A percentile compares a stretch with the other conserved stretches of the same genome.
These are phyloP conservation scores for Suncus etruscus DNA, from an alignment of 2,113 vertebrate genomes.

Conservation along the genomic window DNA sequence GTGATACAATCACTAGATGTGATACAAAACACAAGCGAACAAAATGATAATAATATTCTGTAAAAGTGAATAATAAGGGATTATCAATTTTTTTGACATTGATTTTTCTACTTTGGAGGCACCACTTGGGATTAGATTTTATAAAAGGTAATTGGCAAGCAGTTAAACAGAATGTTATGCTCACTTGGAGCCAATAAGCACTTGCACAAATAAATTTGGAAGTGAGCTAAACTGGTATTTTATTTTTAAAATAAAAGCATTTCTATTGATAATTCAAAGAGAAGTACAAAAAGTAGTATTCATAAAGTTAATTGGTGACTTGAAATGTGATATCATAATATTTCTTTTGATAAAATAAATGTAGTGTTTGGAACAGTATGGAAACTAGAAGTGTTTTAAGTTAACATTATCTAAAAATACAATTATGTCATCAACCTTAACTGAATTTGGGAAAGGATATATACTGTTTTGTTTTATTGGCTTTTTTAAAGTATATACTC, in stretches of 20 bases:
- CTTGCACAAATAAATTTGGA: constrained; percentile 44
- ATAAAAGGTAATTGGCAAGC: not conserved
- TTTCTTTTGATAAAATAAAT: not conserved
- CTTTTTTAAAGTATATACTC: not conserved
- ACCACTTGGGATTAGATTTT: not conserved
- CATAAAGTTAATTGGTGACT: not conserved
- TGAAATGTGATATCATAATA: not conserved
- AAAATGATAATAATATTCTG: not conserved
- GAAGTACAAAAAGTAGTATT: not conserved
- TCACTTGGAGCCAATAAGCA: not conserved
- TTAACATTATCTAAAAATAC: not conserved
- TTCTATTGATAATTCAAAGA: constrained; percentile 4
- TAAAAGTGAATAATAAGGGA: constrained; percentile 27
- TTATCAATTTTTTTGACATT: not conserved
- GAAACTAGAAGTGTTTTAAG: not conserved
- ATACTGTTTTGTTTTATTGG: not conserved
- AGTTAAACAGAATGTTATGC: not conserved
- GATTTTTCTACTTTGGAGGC: constrained; percentile 8
- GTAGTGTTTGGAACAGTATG: not conserved
- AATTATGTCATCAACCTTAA: not conserved
- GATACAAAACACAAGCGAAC: no score
- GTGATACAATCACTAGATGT: no score
- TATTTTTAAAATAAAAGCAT: not conserved
- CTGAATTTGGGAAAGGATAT: not conserved
- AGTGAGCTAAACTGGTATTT: not conserved